Base-by-base conservation (phyloP, 2,888 invertebrate species). In the Himalopsyche japonica region DNA sequence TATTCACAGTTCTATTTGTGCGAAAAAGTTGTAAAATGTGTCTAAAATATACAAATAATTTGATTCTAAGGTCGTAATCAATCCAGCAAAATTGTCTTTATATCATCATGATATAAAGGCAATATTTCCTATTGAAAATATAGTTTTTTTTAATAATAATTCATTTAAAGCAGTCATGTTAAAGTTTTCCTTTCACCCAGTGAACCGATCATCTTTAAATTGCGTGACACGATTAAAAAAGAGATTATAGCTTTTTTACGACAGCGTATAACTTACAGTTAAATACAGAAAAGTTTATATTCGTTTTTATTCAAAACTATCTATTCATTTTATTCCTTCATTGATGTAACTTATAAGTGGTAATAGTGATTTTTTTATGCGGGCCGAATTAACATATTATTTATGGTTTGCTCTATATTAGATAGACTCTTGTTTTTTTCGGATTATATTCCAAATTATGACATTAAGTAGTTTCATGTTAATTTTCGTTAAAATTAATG, bases 191-290 rank as follows among this genome's bases (percentile, higher is more conserved):
- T 10, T 20, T 7, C 57, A 57, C 57, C 57, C 57, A 20, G 57
- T 57, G 57, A 57, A 57, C 10, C 84, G 77, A 85, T 85, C 84
- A 84, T 81, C 78, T 84, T 86, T 84, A 81, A 86, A 84, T 82
- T 83, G 86, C 86, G 86, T 86, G 86, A 82, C 86, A 82, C 85
- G 85, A 85, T 86, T 86, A 86, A 86, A 86, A 85, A 85, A 86
- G 43, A 82, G 84, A 86, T 86, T 86, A 86, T 82, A 76, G 81
- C 49, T 83, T 84, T 85, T 86, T 86, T 86, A 86, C 78, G 86
- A 83, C 57, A 34, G 85, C 80, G 77, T 79, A 85, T 85, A 86
- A 86, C 85, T 85, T 85, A 84, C 27, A 49, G 83, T 83, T 79
- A 85, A 85, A 84, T 49, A 80, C 80, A 84, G 57, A 81, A 83